Evolutionary conservation across 2,888 invertebrate genomes (phyloP).

Genomic region (Sycophila texana): DNA sequence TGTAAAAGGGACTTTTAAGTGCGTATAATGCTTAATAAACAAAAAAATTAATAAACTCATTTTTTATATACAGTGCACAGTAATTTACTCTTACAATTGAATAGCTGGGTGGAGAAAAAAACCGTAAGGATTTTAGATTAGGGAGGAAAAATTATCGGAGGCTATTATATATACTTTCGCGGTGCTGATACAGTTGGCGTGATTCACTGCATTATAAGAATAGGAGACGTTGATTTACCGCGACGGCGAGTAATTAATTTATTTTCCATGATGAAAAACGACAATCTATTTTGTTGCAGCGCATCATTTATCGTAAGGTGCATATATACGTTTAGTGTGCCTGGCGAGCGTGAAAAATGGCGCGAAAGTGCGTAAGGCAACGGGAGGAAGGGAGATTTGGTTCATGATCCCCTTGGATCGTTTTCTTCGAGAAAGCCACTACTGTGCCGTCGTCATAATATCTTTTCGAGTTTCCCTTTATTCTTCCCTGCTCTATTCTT

Average conservation of each 20-base stretch:
- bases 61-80: not conserved
- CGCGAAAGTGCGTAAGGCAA: constrained; percentile 1
- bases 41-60: not conserved
- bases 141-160: not conserved
- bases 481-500: not conserved
- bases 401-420: constrained; percentile 24
- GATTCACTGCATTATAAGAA: constrained; percentile 16
- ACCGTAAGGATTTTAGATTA: not conserved
- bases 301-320: constrained; percentile 30
- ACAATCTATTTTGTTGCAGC: not conserved
- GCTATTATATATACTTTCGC: not conserved
- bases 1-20: not conserved
- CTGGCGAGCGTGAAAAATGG: constrained; percentile 21
- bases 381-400: constrained; percentile 11
- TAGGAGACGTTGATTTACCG: constrained; percentile 31
- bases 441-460: constrained; percentile 3
- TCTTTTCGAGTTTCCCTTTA: constrained; percentile 19
- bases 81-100: not conserved
- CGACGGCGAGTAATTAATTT: constrained; percentile 27
- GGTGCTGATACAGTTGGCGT: not conserved
- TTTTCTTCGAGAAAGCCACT: constrained; percentile 18
- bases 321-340: constrained; percentile 34
- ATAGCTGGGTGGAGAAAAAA: not conserved
- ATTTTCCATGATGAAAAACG: constrained; percentile 31
- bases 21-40: not conserved